Conservation (phyloP, 2,797 vertebrate species). For the Characodon lateralis region DNA sequence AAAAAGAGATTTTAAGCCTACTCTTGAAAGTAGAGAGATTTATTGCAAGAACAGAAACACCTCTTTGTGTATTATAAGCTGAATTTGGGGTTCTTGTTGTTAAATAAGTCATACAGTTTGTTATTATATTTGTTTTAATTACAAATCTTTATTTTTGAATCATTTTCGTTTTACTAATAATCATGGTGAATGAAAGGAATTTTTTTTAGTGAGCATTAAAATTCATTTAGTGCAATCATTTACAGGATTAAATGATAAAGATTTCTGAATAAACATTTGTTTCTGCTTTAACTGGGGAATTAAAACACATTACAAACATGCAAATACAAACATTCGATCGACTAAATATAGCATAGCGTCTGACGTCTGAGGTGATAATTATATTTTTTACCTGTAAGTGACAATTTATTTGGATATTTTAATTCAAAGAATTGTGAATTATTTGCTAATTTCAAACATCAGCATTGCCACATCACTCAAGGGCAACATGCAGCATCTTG, state of each 20-base stretch:
- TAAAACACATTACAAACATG: background rate
- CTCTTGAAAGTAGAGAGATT: background rate
- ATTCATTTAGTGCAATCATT: background rate
- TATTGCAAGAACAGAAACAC: background rate
- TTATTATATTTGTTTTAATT: background rate
- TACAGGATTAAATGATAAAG: background rate
- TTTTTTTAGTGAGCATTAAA: background rate
- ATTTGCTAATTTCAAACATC: background rate
- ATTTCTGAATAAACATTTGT: background rate
- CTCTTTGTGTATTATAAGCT: background rate
- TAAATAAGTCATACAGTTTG: no score
- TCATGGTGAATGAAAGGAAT: background rate
- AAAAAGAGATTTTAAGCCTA: background rate
- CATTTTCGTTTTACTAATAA: background rate
- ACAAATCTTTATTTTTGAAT: background rate
- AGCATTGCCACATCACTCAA: background rate
- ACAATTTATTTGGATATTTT: background rate
- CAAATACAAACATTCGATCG: background rate
- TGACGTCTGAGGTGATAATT: background rate
- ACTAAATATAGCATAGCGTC: background rate
- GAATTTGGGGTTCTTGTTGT: background rate
- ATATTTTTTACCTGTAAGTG: background rate
- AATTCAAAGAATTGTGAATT: background rate
- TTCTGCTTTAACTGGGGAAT: background rate
- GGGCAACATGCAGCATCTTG: background rate